These are phyloP conservation scores for Nomada hirtipes DNA, from an alignment of 2,888 invertebrate genomes.

Conservation along the genomic window DNA sequence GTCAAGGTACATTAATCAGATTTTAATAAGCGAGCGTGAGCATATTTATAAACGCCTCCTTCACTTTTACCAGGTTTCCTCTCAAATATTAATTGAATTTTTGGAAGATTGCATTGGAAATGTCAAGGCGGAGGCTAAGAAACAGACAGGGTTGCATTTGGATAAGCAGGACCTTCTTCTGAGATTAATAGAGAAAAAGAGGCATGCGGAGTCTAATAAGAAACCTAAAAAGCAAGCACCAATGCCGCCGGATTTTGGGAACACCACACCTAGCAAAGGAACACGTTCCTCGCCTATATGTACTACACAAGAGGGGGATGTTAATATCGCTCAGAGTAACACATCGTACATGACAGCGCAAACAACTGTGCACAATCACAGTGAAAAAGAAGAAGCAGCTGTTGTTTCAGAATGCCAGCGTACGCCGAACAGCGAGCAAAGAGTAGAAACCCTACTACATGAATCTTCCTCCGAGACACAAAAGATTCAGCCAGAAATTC, in stretches of 20 bases:
- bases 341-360: constrained; percentile 73
- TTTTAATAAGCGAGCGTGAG: not conserved
- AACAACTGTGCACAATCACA: constrained; percentile 59
- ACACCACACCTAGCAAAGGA: constrained; percentile 75
- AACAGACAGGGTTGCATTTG: constrained; percentile 84
- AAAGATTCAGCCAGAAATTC: constrained; percentile 66
- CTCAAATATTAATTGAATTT: constrained; percentile 90
- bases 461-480: constrained; percentile 78
- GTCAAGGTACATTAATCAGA: constrained; percentile 87
- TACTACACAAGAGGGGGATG: constrained; percentile 67
- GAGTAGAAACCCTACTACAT: constrained; percentile 70
- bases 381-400: constrained; percentile 49
- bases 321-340: constrained; percentile 68
- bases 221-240: constrained; percentile 82
- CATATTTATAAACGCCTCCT: too few species aligned
- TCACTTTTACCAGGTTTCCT: constrained; percentile 86
- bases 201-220: constrained; percentile 85
- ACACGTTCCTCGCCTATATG: constrained; percentile 57
- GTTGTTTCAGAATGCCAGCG: constrained; percentile 38
- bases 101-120: constrained; percentile 89
- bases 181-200: constrained; percentile 88
- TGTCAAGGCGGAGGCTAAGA: constrained; percentile 80
- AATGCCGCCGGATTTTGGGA: constrained; percentile 81
- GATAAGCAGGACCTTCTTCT: constrained; percentile 88
- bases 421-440: constrained; percentile 59